Evolutionary conservation across 2,797 vertebrate species (phyloP).

Genomic region (Geotrypetes seraphini): DNA sequence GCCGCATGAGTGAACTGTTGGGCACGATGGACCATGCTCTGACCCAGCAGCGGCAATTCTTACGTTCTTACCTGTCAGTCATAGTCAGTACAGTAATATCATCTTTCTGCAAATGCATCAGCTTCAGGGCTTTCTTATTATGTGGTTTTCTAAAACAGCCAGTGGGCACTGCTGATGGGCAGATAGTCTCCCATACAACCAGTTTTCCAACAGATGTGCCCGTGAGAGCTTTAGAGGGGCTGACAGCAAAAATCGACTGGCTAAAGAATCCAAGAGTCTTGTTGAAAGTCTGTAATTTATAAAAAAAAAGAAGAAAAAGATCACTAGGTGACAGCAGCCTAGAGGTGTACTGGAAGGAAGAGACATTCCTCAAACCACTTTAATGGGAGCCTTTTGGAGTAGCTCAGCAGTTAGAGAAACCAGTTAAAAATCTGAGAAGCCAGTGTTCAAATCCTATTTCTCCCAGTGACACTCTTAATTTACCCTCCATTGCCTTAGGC

Average conservation of each 20-base stretch:
- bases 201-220: conserved; percentile 60
- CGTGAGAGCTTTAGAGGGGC: conserved; percentile 49
- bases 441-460: too few species aligned
- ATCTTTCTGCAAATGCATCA: conserved; percentile 61
- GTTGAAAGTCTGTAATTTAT: conserved; percentile 48
- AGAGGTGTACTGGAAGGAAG: too few species aligned
- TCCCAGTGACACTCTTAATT: too few species aligned
- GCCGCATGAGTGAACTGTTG: too few species aligned
- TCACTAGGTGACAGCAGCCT: not conserved
- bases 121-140: conserved; percentile 40
- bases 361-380: too few species aligned
- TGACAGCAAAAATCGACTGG: conserved; percentile 71
- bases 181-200: conserved; percentile 60
- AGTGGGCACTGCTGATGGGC: not conserved
- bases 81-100: conserved; percentile 63
- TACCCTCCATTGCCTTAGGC: too few species aligned
- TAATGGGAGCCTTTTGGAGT: too few species aligned
- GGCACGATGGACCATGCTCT: too few species aligned
- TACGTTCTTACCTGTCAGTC: conserved; percentile 70
- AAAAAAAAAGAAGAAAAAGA: rapidly evolving
- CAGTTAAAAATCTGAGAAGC: too few species aligned
- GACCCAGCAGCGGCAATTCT: too few species aligned
- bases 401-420: too few species aligned
- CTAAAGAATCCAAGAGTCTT: conserved; percentile 50
- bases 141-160: not conserved